These are phyloP conservation scores for Halesus radiatus DNA, from an alignment of 1,140 invertebrate species.

Conservation along the genomic window DNA sequence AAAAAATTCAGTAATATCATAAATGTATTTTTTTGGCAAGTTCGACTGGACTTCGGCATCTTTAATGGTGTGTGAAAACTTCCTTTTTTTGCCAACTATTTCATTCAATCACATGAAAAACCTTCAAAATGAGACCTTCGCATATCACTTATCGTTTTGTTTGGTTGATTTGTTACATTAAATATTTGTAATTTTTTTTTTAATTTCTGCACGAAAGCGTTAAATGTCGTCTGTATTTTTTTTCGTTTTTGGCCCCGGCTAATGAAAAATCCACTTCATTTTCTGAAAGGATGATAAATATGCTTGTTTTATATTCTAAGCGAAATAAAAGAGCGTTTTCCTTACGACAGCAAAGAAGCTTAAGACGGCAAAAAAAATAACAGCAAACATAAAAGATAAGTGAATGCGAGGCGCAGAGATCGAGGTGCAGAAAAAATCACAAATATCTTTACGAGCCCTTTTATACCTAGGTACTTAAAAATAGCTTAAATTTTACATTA, in stretches of 20 bases:
- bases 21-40: background rate
- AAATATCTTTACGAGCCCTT: conserved; percentile 45
- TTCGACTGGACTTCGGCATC: no score
- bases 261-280: conserved; percentile 11
- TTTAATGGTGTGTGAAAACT: no score
- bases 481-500: background rate
- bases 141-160: conserved; percentile 32
- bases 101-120: background rate
- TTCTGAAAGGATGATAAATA: conserved; percentile 38
- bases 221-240: no score
- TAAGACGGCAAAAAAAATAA: background rate
- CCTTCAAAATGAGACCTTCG: background rate
- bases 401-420: conserved; percentile 50
- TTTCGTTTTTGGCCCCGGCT: background rate
- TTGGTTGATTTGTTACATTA: background rate
- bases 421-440: conserved; percentile 48
- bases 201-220: no score
- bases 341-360: background rate
- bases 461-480: conserved; percentile 7
- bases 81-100: no score
- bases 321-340: no score
- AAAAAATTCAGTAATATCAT: background rate
- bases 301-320: background rate
- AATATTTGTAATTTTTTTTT: no score
- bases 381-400: conserved; percentile 50